Base-by-base conservation (phyloP, 2,888 invertebrate genomes). In the Idaea biselata region DNA sequence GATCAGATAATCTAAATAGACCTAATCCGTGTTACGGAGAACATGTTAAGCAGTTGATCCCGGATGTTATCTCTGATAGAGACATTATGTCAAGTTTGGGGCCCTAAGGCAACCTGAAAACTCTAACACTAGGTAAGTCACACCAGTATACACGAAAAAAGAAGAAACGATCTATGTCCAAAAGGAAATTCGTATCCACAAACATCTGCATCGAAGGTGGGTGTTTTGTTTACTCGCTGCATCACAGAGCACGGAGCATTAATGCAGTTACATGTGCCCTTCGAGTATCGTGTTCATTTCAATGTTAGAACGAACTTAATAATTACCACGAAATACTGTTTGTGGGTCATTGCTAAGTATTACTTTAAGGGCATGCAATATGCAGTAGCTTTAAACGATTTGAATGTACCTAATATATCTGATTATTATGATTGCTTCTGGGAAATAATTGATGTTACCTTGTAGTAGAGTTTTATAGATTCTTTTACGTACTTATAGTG, bases 251-350 rank as follows among this genome's bases (percentile, higher is more conserved):
- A 32, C 11, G 32, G 4, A 32, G 44, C 14, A 44, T 11, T 25
- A 44, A 44, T 44, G 44, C 44, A 44, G 44, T 44, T 44, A 44
- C 44, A 6, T 33, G 54, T 69, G 83, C 85, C 87, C 86, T 87
- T 86, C 84, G 73, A 63, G 68, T 81, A 78, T 82, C 83, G 84
- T 85, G 82, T 75, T 18, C 66, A 71, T 70, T 76, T 80, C 81
- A 82, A 80, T 81, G 81, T 79, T 81, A 80, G 70, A 70, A 65
- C 60, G 65, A 65, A 70, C 68, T 64, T 63, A 60, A 55, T 71
- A 68, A 70, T 70, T 64, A 65, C 64, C 58, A 68, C 68, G 63
- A 70, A 72, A 68, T 64, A 44, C 44, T 44, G 59, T 62, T 59
- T 63, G 60, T 67, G 59, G 72, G 70, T 72, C 72, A 72, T 66